Base-by-base conservation (phyloP, 2,888 invertebrate genomes). In the Anarsia innoxiella region DNA sequence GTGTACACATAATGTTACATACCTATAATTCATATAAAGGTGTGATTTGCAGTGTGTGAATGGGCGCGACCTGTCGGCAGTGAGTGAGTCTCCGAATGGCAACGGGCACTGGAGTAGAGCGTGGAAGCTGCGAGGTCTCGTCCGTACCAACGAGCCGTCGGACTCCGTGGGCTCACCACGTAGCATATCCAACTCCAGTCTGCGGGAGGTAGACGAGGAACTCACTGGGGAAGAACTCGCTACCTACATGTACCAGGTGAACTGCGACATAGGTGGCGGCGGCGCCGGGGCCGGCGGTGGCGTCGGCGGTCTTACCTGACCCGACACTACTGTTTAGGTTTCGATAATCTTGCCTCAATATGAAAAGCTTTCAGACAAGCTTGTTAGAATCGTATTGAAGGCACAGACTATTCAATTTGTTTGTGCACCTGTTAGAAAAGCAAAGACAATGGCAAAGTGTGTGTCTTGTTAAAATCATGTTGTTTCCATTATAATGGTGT, bases 121-220 rank as follows among this genome's bases (percentile, higher is more conserved):
- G 16, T 75, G 73, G 61, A 53, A 70, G 8, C 60, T 62, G 2
- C 62, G 66, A 1, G n/a, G n/a, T n/a, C n/a, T n/a, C n/a, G n/a
- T n/a, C 41, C 19, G 19, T 19, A 4, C 37, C 19, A 65, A 56
- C 58, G 71, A 76, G 16, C 61, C 57, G 12, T 76, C 80, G 1
- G 79, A 78, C 55, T 78, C 87, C 33, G 67, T 72, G 46, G 85
- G 78, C 31, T 86, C 85, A 12, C 79, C 84, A 29, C 82, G 86
- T 23, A 86, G 89, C 41, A 91, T 92, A 53, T 92, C 91, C 63
- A 92, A 92, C 73, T 91, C 91, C 39, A 92, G 91, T 56, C 82
- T 92, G n/a, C 88, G 90, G 36, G 91, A 92, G 61, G 75, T 90
- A 44, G 91, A 91, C 51, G 89, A 88, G 23, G 92, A 92, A 48